These are phyloP conservation scores for Zosterops borbonicus DNA, from an alignment of 2,113 vertebrate genomes.

Conservation along the genomic window DNA sequence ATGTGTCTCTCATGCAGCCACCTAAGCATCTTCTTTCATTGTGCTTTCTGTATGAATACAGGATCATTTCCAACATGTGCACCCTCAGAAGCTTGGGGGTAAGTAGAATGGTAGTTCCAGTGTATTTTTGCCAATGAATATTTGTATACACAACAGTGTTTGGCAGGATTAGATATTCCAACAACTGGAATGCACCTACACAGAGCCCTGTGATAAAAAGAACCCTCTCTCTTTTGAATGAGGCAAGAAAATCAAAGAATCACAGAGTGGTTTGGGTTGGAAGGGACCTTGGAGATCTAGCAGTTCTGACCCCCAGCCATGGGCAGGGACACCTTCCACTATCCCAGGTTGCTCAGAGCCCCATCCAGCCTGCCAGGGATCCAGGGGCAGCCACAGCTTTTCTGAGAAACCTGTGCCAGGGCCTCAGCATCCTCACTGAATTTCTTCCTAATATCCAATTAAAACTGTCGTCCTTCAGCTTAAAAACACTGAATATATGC, in stretches of 20 bases:
- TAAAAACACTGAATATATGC: neutral
- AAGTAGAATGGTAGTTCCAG: neutral
- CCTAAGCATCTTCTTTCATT: neutral
- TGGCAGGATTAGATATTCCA: neutral
- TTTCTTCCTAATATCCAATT: neutral
- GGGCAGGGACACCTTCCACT: neutral
- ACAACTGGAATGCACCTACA: neutral
- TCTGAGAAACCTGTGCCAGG: neutral
- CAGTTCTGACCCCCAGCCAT: neutral
- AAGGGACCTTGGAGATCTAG: neutral
- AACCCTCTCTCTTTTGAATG: neutral
- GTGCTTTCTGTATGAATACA: neutral
- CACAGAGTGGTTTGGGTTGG: neutral
- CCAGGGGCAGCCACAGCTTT: neutral
- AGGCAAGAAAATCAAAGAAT: neutral
- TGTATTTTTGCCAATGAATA: neutral
- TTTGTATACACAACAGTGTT: neutral
- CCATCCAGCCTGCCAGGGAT: neutral
- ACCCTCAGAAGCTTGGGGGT: neutral
- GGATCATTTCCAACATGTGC: neutral
- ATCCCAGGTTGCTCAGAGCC: fast-evolving
- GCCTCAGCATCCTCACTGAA: fast-evolving
- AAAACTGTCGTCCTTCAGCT: neutral
- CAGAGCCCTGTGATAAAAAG: neutral
- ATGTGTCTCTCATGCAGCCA: neutral